Percentiles rank a stretch among this genome's conserved stretches.
phyloP scores from a whole-genome alignment of 2,797 vertebrate species.

The Anas georgica region DNA sequence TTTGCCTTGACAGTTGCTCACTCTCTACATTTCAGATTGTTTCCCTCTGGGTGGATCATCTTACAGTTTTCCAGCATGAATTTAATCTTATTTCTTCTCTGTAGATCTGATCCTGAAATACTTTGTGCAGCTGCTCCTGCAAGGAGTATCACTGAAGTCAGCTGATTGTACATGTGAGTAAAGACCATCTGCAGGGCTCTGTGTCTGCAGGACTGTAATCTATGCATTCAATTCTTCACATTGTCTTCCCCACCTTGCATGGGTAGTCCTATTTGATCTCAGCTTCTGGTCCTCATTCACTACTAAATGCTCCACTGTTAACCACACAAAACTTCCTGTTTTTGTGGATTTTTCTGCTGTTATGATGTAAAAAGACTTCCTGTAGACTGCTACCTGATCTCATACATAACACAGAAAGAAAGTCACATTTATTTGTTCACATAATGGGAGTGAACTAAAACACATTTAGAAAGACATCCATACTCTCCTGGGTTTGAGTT shows the following conservation, averaged over 20 bases:
- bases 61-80: background rate
- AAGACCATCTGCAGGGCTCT: background rate
- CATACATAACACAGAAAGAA: background rate
- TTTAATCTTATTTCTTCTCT: background rate
- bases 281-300: background rate
- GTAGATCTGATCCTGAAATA: background rate
- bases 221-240: background rate
- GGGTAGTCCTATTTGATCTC: background rate
- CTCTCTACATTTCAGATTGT: background rate
- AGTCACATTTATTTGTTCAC: background rate
- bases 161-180: background rate
- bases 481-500: background rate
- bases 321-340: background rate
- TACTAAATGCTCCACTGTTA: background rate
- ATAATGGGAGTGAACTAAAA: background rate
- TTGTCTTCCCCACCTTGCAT: background rate
- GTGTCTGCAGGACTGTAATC: background rate
- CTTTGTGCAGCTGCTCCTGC: background rate
- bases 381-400: background rate
- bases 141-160: background rate
- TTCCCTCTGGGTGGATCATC: background rate
- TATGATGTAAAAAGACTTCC: background rate
- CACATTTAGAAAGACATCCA: background rate
- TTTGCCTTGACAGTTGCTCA: background rate
- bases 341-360: background rate